Conservation (phyloP, 2,888 invertebrate genomes). For the Corythucha ciliata region DNA sequence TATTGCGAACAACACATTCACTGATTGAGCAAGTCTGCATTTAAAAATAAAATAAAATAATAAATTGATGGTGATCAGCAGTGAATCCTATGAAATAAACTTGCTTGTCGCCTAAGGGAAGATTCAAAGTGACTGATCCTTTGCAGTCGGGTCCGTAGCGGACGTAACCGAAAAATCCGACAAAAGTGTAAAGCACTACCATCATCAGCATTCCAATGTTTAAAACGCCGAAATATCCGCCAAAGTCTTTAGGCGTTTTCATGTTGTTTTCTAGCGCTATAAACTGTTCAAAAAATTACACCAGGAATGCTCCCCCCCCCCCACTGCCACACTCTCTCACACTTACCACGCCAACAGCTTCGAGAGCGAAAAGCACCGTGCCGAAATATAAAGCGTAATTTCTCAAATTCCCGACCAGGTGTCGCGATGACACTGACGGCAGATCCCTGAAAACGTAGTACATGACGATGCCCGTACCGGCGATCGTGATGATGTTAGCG, state of each 20-base stretch:
- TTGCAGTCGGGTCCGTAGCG: constrained; percentile 59
- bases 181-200: constrained; percentile 60
- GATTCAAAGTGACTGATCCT: constrained; percentile 73
- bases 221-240: constrained; percentile 65
- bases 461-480: constrained; percentile 65
- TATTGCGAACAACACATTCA: constrained; percentile 53
- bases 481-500: constrained; percentile 69
- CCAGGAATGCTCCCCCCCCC: too few species aligned
- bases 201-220: constrained; percentile 74
- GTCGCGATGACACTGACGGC: constrained; percentile 46
- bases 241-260: constrained; percentile 71
- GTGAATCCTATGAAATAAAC: constrained; percentile 35
- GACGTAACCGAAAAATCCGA: constrained; percentile 79
- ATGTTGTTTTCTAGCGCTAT: constrained; percentile 85
- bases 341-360: constrained; percentile 68
- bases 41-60: constrained; percentile 13
- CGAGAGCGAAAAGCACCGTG: constrained; percentile 82
- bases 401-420: constrained; percentile 44
- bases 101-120: constrained; percentile 53
- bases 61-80: neutral
- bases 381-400: constrained; percentile 76
- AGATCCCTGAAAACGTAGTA: constrained; percentile 60
- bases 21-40: constrained; percentile 53
- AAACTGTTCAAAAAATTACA: constrained; percentile 51
- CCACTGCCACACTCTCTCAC: too few species aligned